A percentile compares a stretch with the other conserved stretches of the same genome.
Evolutionary conservation across 2,113 vertebrate species (phyloP).

Genomic region (Zapus hudsonius): DNA sequence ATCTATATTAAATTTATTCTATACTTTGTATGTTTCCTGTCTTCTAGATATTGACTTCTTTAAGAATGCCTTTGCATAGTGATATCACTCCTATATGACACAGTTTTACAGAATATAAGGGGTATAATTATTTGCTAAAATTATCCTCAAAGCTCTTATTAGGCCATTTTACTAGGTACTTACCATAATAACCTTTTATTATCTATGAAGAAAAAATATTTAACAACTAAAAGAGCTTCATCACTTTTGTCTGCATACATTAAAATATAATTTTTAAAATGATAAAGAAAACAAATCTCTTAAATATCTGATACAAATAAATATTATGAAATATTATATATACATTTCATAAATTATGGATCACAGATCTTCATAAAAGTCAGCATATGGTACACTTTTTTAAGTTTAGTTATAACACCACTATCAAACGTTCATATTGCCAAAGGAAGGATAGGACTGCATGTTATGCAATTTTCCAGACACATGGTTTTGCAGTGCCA

Average conservation of each 20-base stretch:
- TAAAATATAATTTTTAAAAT: not conserved
- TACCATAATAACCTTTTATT: not conserved
- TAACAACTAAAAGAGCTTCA: not conserved
- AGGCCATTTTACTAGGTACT: not conserved
- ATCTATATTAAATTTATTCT: not conserved
- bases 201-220: not conserved
- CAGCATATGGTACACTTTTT: not conserved
- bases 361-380: not conserved
- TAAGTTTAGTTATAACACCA: not conserved
- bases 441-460: no score
- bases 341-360: not conserved
- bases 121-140: not conserved
- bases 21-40: accelerated
- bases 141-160: not conserved
- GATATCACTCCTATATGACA: not conserved
- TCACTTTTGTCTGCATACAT: not conserved
- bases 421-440: no score
- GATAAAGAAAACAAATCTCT: not conserved
- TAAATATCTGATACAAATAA: not conserved
- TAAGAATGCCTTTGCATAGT: not conserved
- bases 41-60: not conserved
- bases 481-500: no score
- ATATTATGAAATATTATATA: not conserved
- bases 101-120: not conserved
- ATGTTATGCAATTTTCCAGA: no score